These are phyloP conservation scores for Brachypterus glaber DNA, from an alignment of 2,888 invertebrate species.

Conservation along the genomic window DNA sequence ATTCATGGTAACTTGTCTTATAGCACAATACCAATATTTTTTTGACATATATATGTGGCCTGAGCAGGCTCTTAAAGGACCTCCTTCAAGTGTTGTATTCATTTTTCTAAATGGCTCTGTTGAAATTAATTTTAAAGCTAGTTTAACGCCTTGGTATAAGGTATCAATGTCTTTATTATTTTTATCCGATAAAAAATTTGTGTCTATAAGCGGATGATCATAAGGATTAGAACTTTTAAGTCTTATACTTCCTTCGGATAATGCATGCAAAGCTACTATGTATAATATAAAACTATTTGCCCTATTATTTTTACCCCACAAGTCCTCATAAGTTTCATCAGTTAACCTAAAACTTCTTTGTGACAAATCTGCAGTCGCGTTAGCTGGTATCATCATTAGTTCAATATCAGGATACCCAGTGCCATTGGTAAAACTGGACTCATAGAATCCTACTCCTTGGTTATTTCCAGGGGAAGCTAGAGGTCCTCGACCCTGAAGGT, in stretches of 20 bases:
- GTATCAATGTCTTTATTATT: constrained; percentile 39
- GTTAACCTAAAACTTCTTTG: constrained; percentile 21
- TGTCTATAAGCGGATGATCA: not conserved
- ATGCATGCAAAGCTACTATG: constrained; percentile 9
- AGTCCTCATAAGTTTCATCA: constrained; percentile 29
- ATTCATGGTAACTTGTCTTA: constrained; percentile 11
- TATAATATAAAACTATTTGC: constrained; percentile 28
- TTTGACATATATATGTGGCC: constrained; percentile 11
- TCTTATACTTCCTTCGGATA: not conserved
- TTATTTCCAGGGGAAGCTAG: constrained; percentile 20
- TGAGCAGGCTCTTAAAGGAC: constrained; percentile 11
- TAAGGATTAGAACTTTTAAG: not conserved
- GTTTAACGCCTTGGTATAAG: constrained; percentile 44
- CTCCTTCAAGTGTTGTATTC: constrained; percentile 37
- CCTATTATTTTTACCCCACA: constrained; percentile 30
- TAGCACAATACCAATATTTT: constrained; percentile 15
- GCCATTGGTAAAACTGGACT: constrained; percentile 20
- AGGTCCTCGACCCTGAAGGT: constrained; percentile 18
- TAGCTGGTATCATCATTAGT: constrained; percentile 42
- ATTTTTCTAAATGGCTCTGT: constrained; percentile 45
- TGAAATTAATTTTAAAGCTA: constrained; percentile 38
- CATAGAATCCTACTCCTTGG: constrained; percentile 23
- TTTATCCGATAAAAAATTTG: not conserved
- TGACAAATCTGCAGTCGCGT: constrained; percentile 24
- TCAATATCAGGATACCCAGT: constrained; percentile 26